Conservation (phyloP, 2,113 vertebrate genomes). For the Beaufortia kweichowensis region DNA sequence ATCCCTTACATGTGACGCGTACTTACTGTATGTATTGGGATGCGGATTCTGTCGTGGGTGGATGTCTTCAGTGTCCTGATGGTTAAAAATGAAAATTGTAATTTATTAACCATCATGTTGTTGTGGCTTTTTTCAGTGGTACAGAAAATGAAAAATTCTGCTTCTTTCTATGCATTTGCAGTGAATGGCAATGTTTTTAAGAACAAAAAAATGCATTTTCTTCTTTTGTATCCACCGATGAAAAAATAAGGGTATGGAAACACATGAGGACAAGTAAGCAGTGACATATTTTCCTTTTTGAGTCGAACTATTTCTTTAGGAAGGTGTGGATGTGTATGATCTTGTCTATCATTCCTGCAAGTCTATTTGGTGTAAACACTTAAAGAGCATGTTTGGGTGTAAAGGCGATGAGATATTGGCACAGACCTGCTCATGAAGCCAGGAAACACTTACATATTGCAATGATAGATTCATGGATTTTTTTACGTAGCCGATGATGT, state of each 20-base stretch:
- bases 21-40: not conserved
- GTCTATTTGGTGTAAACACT: constrained; percentile 71
- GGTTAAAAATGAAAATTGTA: too few relatives aligned
- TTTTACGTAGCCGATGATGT: not conserved
- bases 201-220: too few relatives aligned
- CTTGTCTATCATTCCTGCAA: constrained; percentile 57
- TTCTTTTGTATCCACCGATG: too few relatives aligned
- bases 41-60: not conserved
- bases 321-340: constrained; percentile 51
- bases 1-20: not conserved
- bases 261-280: too few relatives aligned
- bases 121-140: too few relatives aligned
- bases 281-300: too few relatives aligned
- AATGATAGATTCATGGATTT: constrained; percentile 8
- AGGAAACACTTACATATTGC: constrained; percentile 21
- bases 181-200: too few relatives aligned
- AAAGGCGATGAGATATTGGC: constrained; percentile 63
- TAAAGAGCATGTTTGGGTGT: constrained; percentile 67
- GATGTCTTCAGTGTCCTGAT: too few relatives aligned
- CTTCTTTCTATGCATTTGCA: too few relatives aligned
- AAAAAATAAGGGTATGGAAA: too few relatives aligned
- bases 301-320: constrained; percentile 25
- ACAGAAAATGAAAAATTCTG: too few relatives aligned
- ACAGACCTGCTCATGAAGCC: constrained; percentile 54
- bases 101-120: too few relatives aligned